Conservation (phyloP, 2,888 invertebrate genomes). For the Carpatolechia fugitivella region DNA sequence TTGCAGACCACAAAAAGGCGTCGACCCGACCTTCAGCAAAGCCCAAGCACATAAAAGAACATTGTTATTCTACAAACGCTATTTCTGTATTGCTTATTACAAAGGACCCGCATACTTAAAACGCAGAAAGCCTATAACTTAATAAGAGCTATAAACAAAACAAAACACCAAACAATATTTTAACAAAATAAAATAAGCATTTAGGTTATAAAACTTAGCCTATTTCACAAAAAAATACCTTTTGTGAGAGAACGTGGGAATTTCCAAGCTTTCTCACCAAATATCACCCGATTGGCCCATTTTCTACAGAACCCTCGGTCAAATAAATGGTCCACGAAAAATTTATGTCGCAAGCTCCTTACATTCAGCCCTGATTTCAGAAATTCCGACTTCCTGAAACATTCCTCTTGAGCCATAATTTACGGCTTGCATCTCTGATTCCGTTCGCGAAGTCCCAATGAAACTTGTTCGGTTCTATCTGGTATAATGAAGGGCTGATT, state of each 20-base stretch:
- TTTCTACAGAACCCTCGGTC: slow-evolving; percentile 47
- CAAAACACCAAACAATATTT: background rate
- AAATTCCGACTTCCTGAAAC: slow-evolving; percentile 20
- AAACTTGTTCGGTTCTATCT: slow-evolving; percentile 6
- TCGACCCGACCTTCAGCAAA: slow-evolving; percentile 22
- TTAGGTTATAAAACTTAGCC: background rate
- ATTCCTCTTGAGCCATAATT: slow-evolving; percentile 16
- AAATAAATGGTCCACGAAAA: slow-evolving; percentile 70
- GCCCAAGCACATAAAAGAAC: background rate
- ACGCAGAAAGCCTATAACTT: background rate
- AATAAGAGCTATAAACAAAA: slow-evolving; percentile 17
- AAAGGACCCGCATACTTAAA: background rate
- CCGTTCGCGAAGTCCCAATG: slow-evolving; percentile 4
- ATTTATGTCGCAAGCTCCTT: slow-evolving; percentile 58
- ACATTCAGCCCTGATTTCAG: slow-evolving; percentile 29
- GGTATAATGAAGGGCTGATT: slow-evolving; percentile 3
- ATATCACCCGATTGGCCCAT: slow-evolving; percentile 43
- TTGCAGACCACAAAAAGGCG: slow-evolving; percentile 18
- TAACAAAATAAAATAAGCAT: too few relatives aligned
- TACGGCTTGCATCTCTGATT: slow-evolving; percentile 11
- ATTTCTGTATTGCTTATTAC: background rate
- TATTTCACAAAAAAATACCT: background rate
- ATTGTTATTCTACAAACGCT: background rate
- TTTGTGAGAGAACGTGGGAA: slow-evolving; percentile 22
- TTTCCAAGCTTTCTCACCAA: slow-evolving; percentile 27